Evolutionary conservation across 2,797 vertebrate genomes (phyloP), one percentile per base, ranked within the genome.

Genomic region (Lutjanus argentimaculatus): DNA sequence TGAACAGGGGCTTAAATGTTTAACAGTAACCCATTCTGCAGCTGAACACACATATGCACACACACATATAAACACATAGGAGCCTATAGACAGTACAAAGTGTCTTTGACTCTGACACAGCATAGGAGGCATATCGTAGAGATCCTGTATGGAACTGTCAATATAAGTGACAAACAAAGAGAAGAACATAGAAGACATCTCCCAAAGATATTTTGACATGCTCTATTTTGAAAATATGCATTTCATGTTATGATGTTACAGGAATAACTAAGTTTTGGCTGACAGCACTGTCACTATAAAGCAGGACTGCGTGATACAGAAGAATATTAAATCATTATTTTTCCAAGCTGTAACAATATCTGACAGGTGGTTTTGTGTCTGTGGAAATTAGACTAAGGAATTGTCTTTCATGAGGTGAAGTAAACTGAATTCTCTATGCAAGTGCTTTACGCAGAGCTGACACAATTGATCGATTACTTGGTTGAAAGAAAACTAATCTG

Each of bases 11-110:
- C 69, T 49, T n/a, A 53, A 70, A 83, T 45, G 64, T 75, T 71
- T 7, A 83, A 84, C 78, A 77, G 58, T 69, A 16, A 80, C 13
- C 9, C 49, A 42, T 82, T 87, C 51, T 77, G 51, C 53, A 67
- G 75, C 56, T 63, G n/a, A 66, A 51, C 65, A 75, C 66, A 73
- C 58, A 49, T 7, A 64, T 10, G 52, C 11, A 79, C 15, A 51
- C 30, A 56, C 65, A 66, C 9, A 48, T 2, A 66, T 0, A 52
- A 5, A 69, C 58, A 66, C 19, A 73, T 0, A 48, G 43, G 16
- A 73, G 16, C 56, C 45, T 73, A 61, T 36, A 67, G 42, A 68
- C 19, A 12, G 53, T 49, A 70, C 43, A 72, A 22, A 43, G 25
- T 12, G 62, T 55, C 61, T 82, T 56, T 70, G 21, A 86, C 75